Conservation (phyloP, 1,140 invertebrate genomes). For the Lasioglossum baleicum region DNA sequence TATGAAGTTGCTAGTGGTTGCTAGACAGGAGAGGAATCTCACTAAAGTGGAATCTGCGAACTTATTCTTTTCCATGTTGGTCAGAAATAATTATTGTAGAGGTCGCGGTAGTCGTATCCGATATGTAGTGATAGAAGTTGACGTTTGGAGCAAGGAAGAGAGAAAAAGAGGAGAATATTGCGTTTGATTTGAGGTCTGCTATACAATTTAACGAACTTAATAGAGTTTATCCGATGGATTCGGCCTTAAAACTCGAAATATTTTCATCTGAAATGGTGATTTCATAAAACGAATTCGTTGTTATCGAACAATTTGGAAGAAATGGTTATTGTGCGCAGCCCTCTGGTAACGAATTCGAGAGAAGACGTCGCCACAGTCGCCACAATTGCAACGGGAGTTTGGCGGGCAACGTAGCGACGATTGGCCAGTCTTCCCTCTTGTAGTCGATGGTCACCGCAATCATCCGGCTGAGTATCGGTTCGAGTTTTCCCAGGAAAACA, state of each 20-base stretch:
- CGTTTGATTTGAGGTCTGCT: neutral
- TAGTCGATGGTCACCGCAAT: constrained; percentile 67
- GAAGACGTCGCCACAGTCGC: neutral
- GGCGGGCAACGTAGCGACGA: constrained; percentile 56
- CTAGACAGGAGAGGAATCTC: neutral
- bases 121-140: constrained; percentile 1
- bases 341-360: neutral
- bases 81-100: neutral
- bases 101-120: constrained; percentile 31
- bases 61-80: neutral
- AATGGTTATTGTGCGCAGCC: neutral
- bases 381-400: constrained; percentile 41
- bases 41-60: neutral
- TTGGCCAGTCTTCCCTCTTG: constrained; percentile 64
- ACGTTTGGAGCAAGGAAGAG: neutral
- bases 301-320: neutral
- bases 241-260: too few relatives aligned
- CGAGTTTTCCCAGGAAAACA: constrained; percentile 68
- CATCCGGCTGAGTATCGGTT: constrained; percentile 69
- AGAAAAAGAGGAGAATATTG: neutral
- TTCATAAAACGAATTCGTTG: neutral
- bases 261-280: neutral
- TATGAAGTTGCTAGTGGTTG: too few relatives aligned
- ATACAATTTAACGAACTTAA: neutral
- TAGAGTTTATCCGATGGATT: neutral